Percentiles rank a stretch among this genome's conserved stretches.
These are phyloP conservation scores for Chloroceryle aenea DNA, from an alignment of 2,113 vertebrate genomes.

Conservation along the genomic window DNA sequence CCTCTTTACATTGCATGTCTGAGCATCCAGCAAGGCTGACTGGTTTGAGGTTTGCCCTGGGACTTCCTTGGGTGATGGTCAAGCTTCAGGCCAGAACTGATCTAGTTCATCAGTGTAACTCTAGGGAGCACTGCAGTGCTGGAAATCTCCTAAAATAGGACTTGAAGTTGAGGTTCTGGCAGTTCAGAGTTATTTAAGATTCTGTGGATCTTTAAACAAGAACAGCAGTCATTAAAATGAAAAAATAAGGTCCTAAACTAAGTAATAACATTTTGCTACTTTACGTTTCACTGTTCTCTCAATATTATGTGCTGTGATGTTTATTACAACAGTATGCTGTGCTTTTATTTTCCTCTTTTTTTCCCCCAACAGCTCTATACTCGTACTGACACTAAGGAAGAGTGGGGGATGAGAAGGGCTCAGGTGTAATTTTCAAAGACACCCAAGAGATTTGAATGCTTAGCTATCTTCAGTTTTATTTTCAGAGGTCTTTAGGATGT, in stretches of 20 bases:
- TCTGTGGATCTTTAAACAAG: neutral
- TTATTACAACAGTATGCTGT: neutral
- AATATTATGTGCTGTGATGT: neutral
- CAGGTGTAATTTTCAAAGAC: neutral
- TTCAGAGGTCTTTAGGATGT: neutral
- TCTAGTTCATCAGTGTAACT: neutral
- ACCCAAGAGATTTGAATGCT: neutral
- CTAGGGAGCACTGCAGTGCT: slow-evolving; percentile 26
- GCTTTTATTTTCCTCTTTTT: neutral
- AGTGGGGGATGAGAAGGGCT: neutral
- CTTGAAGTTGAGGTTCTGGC: neutral
- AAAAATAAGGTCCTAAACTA: slow-evolving; percentile 1
- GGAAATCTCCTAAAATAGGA: neutral
- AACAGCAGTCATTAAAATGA: neutral
- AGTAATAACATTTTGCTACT: slow-evolving; percentile 12
- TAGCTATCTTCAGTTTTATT: neutral
- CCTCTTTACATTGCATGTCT: neutral
- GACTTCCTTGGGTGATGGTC: neutral
- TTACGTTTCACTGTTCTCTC: neutral
- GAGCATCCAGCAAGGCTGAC: neutral
- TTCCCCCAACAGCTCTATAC: neutral
- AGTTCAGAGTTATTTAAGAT: neutral
- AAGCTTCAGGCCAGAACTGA: neutral
- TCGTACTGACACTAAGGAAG: neutral
- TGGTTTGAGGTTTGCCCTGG: neutral